Percentiles rank a stretch among this genome's conserved stretches.
Evolutionary conservation across 2,888 invertebrate species (phyloP).

Genomic region (Agrotis segetum): DNA sequence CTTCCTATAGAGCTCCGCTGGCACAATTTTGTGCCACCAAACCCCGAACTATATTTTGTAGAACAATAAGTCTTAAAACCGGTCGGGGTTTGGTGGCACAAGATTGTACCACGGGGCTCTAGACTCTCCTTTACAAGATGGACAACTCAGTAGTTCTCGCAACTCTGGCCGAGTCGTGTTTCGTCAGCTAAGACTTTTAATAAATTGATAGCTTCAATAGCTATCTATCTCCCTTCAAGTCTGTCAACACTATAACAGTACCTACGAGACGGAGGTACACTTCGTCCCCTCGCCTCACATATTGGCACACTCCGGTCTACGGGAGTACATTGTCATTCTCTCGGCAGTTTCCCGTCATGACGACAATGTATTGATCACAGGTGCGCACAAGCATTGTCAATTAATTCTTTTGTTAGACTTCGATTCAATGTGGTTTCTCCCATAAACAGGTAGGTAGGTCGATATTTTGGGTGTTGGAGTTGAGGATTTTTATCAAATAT

Average conservation of each 20-base stretch:
- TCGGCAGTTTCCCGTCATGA: constrained; percentile 28
- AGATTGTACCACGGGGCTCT: no score
- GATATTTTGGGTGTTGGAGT: not conserved
- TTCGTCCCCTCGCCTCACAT: not conserved
- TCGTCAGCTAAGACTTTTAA: no score
- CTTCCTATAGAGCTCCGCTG: no score
- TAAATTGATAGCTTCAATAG: not conserved
- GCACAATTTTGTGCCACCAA: no score
- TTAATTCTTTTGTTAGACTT: constrained; percentile 37
- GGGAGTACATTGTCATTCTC: constrained; percentile 43
- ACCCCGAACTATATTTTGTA: no score
- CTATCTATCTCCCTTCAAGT: not conserved
- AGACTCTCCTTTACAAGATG: no score
- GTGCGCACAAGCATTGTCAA: constrained; percentile 38
- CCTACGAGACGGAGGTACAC: not conserved
- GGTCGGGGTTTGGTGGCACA: no score
- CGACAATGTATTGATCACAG: constrained; percentile 36
- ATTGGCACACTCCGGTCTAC: constrained; percentile 4
- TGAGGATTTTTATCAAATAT: not conserved
- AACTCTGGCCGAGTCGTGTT: no score
- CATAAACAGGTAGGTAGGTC: constrained; percentile 4
- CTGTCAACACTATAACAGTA: not conserved
- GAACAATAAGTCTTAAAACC: no score
- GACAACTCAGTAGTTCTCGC: no score
- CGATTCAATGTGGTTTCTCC: not conserved